Percentiles rank a stretch among this genome's conserved stretches.
Evolutionary conservation across 2,113 vertebrate species (phyloP).

Genomic region (Perca fluviatilis): DNA sequence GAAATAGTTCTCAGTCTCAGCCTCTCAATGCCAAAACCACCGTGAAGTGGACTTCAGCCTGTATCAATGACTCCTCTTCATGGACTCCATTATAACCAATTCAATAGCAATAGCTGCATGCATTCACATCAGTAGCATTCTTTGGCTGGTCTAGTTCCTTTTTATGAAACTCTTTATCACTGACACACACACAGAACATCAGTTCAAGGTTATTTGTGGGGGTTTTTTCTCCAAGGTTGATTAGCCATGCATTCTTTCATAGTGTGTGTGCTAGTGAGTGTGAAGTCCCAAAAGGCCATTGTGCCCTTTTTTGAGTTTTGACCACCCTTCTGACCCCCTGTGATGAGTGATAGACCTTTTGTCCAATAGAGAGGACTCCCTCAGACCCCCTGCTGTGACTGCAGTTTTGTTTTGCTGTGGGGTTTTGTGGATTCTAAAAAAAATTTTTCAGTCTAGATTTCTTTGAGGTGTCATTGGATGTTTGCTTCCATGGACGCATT

Average conservation of each 20-base stretch:
- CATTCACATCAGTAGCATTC: slow-evolving; percentile 73
- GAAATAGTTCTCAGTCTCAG: slow-evolving; percentile 75
- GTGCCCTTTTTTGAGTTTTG: slow-evolving; percentile 73
- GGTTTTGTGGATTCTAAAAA: slow-evolving; percentile 43
- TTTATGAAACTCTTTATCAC: slow-evolving; percentile 68
- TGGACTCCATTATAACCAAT: slow-evolving; percentile 63
- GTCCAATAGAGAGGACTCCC: slow-evolving; percentile 66
- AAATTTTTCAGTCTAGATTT: slow-evolving; percentile 37
- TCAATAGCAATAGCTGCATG: slow-evolving; percentile 61
- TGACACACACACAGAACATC: slow-evolving; percentile 74
- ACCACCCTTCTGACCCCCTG: slow-evolving; percentile 73
- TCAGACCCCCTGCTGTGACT: slow-evolving; percentile 46
- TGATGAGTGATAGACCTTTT: slow-evolving; percentile 71
- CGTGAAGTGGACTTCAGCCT: slow-evolving; percentile 76
- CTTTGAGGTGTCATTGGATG: slow-evolving; percentile 56
- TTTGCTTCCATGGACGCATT: slow-evolving; percentile 29
- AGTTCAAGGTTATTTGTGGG: slow-evolving; percentile 78
- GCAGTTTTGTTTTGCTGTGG: slow-evolving; percentile 49
- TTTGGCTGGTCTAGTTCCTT: slow-evolving; percentile 56
- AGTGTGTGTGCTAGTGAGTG: slow-evolving; percentile 5
- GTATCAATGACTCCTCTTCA: slow-evolving; percentile 84
- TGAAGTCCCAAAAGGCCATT: slow-evolving; percentile 47
- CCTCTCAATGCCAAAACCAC: slow-evolving; percentile 73
- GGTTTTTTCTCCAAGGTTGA: slow-evolving; percentile 69
- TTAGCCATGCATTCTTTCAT: slow-evolving; percentile 83